Conservation (phyloP, 2,888 invertebrate species). For the Coremacera marginata region DNA sequence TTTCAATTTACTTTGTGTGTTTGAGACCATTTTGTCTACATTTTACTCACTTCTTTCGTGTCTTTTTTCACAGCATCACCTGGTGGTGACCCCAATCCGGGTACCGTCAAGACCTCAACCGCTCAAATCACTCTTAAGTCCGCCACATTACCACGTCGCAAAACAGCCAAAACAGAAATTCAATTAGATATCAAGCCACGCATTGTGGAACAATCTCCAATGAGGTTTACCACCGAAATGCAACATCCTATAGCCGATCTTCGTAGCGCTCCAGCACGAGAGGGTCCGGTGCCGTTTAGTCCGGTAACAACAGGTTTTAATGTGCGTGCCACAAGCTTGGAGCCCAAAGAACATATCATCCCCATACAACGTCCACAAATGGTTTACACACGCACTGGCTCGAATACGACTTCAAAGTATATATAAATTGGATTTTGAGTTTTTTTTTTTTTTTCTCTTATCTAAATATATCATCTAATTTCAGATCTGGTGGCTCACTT, state of each 20-base stretch:
- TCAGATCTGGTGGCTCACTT: slow-evolving; percentile 64
- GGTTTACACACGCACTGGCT: slow-evolving; percentile 63
- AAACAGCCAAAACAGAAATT: slow-evolving; percentile 76
- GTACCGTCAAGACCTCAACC: slow-evolving; percentile 72
- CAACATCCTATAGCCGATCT: slow-evolving; percentile 72
- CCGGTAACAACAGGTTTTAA: slow-evolving; percentile 62
- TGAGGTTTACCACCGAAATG: slow-evolving; percentile 75
- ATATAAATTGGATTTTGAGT: slow-evolving; percentile 12
- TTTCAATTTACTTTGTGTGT: not conserved
- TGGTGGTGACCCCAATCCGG: slow-evolving; percentile 53
- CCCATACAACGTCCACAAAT: slow-evolving; percentile 73
- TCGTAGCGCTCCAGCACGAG: slow-evolving; percentile 68
- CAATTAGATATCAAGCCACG: slow-evolving; percentile 72
- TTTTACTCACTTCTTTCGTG: not conserved
- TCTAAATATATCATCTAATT: slow-evolving; percentile 20
- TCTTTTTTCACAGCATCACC: slow-evolving; percentile 56
- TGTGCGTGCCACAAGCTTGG: slow-evolving; percentile 72
- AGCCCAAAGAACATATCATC: slow-evolving; percentile 78
- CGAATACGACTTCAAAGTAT: slow-evolving; percentile 65
- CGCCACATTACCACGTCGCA: slow-evolving; percentile 76
- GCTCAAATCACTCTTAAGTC: slow-evolving; percentile 78
- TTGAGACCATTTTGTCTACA: not conserved
- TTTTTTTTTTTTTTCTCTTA: not conserved
- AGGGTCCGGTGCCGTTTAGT: slow-evolving; percentile 65
- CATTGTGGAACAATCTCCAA: slow-evolving; percentile 63